These are phyloP conservation scores for Papilio protenor DNA, from an alignment of 2,888 invertebrate genomes.

Conservation along the genomic window DNA sequence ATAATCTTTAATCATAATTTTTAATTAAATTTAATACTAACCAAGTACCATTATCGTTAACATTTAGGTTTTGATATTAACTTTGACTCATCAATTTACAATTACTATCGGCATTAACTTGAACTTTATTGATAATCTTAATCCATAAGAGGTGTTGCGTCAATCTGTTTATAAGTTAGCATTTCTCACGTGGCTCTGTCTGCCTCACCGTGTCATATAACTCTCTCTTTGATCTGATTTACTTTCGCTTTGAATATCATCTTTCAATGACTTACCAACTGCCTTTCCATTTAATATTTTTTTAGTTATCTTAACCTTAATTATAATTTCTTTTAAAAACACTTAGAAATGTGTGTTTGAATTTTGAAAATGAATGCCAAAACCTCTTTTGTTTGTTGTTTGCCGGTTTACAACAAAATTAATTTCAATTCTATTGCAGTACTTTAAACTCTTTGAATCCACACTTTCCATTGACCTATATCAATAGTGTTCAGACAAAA, in stretches of 20 bases:
- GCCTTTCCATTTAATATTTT: background rate
- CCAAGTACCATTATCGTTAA: background rate
- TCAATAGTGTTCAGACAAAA: background rate
- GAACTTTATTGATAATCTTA: background rate
- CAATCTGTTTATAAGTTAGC: background rate
- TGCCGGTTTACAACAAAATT: too few species aligned
- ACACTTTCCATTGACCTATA: background rate
- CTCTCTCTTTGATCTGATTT: background rate
- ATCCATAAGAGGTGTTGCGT: background rate
- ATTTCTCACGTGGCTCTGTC: background rate
- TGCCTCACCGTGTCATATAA: background rate
- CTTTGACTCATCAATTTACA: background rate
- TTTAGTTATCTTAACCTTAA: background rate
- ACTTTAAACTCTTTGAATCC: background rate
- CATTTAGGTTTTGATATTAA: background rate
- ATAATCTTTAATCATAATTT: background rate
- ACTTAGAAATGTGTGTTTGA: background rate
- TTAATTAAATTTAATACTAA: background rate
- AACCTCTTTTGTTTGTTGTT: too few species aligned
- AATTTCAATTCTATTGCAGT: too few species aligned
- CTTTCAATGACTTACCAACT: conserved; percentile 10
- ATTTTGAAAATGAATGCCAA: too few species aligned
- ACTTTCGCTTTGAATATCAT: conserved; percentile 31
- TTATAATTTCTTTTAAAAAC: background rate
- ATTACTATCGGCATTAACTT: conserved; percentile 1